Evolutionary conservation across 2,888 invertebrate species (phyloP), one percentile per base, ranked within the genome.

Genomic region (Byasa hedistus): DNA sequence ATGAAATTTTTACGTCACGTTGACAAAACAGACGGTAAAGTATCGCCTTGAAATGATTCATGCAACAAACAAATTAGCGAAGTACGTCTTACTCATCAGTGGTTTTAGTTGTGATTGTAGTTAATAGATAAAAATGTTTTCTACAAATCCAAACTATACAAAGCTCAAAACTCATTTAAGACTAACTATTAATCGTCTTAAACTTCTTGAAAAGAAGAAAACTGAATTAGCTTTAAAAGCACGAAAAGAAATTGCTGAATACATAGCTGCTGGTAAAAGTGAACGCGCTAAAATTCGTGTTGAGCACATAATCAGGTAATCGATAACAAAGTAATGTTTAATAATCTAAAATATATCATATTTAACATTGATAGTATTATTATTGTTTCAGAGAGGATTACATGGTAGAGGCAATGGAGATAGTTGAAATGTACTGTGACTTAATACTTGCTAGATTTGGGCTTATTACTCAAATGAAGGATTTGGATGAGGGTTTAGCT

Each of bases 341-440:
- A 55, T 44, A 44, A 44, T 17, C n/a, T n/a, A n/a, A n/a, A n/a
- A n/a, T n/a, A n/a, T n/a, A n/a, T n/a, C n/a, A n/a, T n/a, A n/a
- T n/a, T n/a, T 10, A 8, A 32, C 32, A 32, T 32, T 32, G 10
- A 32, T 32, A 10, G 0, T 10, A 32, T 8, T 5, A 39, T 61
- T 55, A 24, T 60, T 65, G 55, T 77, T 44, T 27, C 63, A 95
- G 99, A 57, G 99, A 99, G 89, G 99, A 99, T 89, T 99, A 99
- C 85, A 93, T 99, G 88, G 99, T 99, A 3, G 99, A 99, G 89
- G 99, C 99, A 1, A 98, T 99, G 96, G 99, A 99, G 92, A 94
- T 99, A 68, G 94, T 99, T 0, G 99, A 99, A 92, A 99, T 99
- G 98, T 99, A 98, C 83, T 99, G 99, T 89, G 99, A 99, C 89